Percentiles rank a stretch among this genome's conserved stretches.
phyloP scores from a whole-genome alignment of 64 coral and sea anemone genomes.

The Montipora capricornis region DNA sequence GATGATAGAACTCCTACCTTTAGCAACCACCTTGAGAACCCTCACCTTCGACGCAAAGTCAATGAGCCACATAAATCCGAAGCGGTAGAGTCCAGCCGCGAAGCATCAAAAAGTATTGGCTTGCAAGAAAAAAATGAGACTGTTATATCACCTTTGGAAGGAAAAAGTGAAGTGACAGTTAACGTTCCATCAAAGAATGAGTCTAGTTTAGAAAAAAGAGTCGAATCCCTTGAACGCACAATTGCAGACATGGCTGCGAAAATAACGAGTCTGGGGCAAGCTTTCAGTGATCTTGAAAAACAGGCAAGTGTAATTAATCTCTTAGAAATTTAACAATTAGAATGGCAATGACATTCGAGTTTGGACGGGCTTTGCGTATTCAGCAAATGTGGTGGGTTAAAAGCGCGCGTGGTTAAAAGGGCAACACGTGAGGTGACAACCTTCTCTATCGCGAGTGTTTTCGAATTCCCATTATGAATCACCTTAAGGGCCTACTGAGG shows the following conservation, averaged over 20 bases:
- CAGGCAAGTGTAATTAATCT: constrained; percentile 17
- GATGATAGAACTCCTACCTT: constrained; percentile 56
- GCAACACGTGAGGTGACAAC: no score
- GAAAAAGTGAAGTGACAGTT: constrained; percentile 12
- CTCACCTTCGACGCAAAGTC: constrained; percentile 28
- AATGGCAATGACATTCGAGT: no score
- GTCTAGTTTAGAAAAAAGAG: constrained; percentile 2
- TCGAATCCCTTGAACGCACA: constrained; percentile 25
- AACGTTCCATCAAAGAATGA: neutral
- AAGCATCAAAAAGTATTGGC: neutral
- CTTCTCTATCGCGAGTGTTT: no score
- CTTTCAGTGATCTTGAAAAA: constrained; percentile 12
- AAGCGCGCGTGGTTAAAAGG: no score
- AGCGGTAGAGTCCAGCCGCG: neutral
- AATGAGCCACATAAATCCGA: neutral
- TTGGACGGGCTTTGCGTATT: no score
- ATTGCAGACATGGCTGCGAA: neutral
- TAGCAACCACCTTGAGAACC: constrained; percentile 9
- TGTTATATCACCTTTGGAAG: neutral
- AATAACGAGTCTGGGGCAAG: neutral
- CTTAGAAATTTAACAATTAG: no score
- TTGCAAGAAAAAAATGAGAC: neutral
- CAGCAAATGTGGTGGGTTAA: no score
- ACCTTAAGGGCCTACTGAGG: no score
- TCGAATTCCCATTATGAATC: no score